Conservation (phyloP, 2,113 vertebrate species). For the Nesospiza acunhae region DNA sequence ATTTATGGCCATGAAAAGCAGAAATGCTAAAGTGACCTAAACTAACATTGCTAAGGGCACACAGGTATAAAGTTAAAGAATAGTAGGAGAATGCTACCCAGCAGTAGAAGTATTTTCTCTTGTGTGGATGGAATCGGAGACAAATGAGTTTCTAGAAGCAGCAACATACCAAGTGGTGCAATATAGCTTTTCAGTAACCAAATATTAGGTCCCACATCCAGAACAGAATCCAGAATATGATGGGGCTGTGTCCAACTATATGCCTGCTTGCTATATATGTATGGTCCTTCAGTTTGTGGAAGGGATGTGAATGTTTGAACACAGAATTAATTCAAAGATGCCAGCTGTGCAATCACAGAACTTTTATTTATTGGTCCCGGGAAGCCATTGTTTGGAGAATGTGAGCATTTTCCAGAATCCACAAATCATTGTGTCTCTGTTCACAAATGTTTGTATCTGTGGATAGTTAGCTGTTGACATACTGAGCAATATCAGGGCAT, state of each 20-base stretch:
- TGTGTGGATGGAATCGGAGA: background rate
- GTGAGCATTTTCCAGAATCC: background rate
- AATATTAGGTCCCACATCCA: background rate
- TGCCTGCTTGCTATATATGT: background rate
- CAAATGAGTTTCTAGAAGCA: background rate
- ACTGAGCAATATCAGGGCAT: background rate
- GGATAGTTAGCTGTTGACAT: background rate
- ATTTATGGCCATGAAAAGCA: background rate
- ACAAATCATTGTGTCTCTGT: background rate
- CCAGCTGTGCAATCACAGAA: background rate
- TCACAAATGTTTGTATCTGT: background rate
- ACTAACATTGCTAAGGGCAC: background rate
- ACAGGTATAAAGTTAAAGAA: background rate
- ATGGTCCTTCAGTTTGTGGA: background rate
- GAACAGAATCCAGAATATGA: background rate
- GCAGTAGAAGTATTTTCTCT: background rate
- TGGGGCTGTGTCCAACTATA: background rate
- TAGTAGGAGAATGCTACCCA: background rate
- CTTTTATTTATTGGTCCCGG: background rate
- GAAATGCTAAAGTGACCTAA: background rate
- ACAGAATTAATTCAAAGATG: background rate
- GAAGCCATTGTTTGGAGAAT: background rate
- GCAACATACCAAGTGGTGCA: background rate
- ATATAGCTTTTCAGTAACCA: background rate
- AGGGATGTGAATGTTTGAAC: background rate